These are phyloP conservation scores for Drosophila cyrtoloma DNA, from an alignment of 2,888 invertebrate species.

Conservation along the genomic window DNA sequence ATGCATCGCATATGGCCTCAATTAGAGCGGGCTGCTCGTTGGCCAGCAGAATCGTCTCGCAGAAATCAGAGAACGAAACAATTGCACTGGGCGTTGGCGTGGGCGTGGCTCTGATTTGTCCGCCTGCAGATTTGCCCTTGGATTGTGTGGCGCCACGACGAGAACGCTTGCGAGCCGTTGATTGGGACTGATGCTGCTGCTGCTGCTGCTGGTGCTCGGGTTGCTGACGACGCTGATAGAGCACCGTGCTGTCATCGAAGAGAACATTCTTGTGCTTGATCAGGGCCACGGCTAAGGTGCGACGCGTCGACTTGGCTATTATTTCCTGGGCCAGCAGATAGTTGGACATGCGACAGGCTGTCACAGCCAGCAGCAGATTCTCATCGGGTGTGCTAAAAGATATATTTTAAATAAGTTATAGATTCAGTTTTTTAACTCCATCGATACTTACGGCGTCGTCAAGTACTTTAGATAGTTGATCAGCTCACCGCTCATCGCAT, in stretches of 20 bases:
- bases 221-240: constrained; percentile 69
- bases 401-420: not conserved
- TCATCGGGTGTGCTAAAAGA: constrained; percentile 74
- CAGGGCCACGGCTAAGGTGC: constrained; percentile 76
- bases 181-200: constrained; percentile 22
- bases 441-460: constrained; percentile 73
- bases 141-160: constrained; percentile 35
- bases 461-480: constrained; percentile 80
- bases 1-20: constrained; percentile 83
- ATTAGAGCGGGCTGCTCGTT: constrained; percentile 78
- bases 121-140: constrained; percentile 33
- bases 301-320: constrained; percentile 75
- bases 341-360: constrained; percentile 83
- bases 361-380: constrained; percentile 80
- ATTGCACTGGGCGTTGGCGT: constrained; percentile 61
- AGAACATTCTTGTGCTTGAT: constrained; percentile 83
- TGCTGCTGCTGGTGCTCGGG: constrained; percentile 32
- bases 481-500: constrained; percentile 82
- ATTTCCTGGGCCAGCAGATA: constrained; percentile 81
- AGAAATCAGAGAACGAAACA: constrained; percentile 84
- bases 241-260: constrained; percentile 82
- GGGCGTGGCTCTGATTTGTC: not conserved
- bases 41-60: constrained; percentile 82
- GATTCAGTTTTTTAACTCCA: not conserved
- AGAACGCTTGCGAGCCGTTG: constrained; percentile 19